phyloP scores from a whole-genome alignment of 1,140 invertebrate genomes.

The Caenorhabditis inopinata region DNA sequence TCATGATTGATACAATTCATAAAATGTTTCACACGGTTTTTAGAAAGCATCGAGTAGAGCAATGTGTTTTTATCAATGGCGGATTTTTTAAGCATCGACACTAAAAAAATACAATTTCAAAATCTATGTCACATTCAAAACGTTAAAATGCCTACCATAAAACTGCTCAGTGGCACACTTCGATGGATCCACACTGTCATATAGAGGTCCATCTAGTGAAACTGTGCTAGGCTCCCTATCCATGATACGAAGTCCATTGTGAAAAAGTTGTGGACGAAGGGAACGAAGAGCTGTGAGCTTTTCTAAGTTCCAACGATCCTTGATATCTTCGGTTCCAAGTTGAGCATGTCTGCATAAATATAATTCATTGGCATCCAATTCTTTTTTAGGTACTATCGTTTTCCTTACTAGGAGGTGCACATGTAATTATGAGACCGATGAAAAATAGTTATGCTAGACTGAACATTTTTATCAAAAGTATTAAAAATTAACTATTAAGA shows the following conservation, averaged over 20 bases:
- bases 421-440: too few relatives aligned
- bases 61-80: background rate
- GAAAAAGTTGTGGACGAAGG: background rate
- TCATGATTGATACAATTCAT: constrained; percentile 11
- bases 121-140: background rate
- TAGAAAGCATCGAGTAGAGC: background rate
- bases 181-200: background rate
- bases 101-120: background rate
- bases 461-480: too few relatives aligned
- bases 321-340: constrained; percentile 16
- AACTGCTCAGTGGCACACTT: constrained; percentile 14
- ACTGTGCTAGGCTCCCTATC: background rate
- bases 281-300: background rate
- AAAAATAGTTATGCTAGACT: too few relatives aligned
- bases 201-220: background rate
- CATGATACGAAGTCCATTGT: constrained; percentile 7
- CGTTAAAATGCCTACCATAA: background rate
- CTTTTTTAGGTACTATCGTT: too few relatives aligned
- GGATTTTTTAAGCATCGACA: background rate
- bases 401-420: too few relatives aligned
- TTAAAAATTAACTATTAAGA: too few relatives aligned
- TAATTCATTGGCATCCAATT: too few relatives aligned
- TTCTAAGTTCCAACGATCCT: constrained; percentile 4
- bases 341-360: background rate
- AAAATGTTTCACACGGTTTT: constrained; percentile 44